Percentiles rank a stretch among this genome's conserved stretches.
These are phyloP conservation scores for Meles meles DNA, from an alignment of 2,113 vertebrate genomes.

Conservation along the genomic window DNA sequence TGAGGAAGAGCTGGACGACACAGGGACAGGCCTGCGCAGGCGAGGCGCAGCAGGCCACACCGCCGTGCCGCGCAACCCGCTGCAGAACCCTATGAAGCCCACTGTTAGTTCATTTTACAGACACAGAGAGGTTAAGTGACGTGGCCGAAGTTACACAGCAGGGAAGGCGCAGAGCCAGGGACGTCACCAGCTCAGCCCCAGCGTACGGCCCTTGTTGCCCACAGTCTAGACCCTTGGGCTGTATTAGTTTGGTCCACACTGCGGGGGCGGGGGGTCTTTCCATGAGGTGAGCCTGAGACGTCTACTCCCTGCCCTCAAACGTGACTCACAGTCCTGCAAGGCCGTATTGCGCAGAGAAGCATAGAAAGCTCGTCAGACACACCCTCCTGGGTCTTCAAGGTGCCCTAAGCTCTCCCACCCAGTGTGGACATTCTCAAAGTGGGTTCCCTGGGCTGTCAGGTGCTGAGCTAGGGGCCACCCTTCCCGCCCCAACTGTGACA, in stretches of 20 bases:
- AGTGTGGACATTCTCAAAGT: background rate
- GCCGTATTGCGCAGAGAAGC: background rate
- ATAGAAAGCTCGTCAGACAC: background rate
- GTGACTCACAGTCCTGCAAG: background rate
- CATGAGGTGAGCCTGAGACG: background rate
- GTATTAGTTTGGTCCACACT: fast-evolving
- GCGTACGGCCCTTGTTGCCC: background rate
- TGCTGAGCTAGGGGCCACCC: background rate
- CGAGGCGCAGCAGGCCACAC: background rate
- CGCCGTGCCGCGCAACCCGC: background rate
- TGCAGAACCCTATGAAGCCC: fast-evolving
- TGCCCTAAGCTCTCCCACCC: background rate
- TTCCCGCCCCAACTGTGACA: background rate
- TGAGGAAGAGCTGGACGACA: background rate
- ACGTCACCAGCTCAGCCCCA: background rate
- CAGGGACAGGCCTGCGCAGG: background rate
- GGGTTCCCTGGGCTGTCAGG: background rate
- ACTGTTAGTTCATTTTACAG: fast-evolving
- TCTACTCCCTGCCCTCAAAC: background rate
- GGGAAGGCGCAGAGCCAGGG: too few relatives aligned
- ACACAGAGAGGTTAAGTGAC: background rate
- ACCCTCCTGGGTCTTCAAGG: fast-evolving
- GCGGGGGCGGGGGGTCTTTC: background rate
- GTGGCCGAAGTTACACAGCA: background rate
- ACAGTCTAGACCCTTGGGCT: background rate